Evolutionary conservation across 1,140 invertebrate genomes (phyloP).

Genomic region (Rhagoletis zephyria): DNA sequence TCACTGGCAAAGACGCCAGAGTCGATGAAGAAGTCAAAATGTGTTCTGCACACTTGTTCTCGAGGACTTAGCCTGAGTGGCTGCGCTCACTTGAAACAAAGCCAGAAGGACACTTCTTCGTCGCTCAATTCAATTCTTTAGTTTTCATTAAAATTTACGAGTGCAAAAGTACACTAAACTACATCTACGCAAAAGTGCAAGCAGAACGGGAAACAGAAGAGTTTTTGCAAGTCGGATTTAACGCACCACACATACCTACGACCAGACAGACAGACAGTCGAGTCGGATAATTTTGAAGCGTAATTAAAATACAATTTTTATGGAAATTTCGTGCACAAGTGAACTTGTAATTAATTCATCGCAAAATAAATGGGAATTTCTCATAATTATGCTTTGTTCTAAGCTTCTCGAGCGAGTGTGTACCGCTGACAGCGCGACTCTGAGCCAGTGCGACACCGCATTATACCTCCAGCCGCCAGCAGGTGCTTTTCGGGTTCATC

Average conservation of each 20-base stretch:
- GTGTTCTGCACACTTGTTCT: neutral
- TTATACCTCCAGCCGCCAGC: too few relatives aligned
- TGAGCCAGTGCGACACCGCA: too few relatives aligned
- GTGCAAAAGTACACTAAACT: neutral
- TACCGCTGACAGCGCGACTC: neutral
- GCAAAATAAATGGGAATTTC: slow-evolving; percentile 24
- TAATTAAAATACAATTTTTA: slow-evolving; percentile 42
- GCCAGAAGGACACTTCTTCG: neutral
- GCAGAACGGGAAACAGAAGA: too few relatives aligned
- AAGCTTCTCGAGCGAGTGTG: neutral
- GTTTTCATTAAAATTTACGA: neutral
- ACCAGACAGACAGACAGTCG: neutral
- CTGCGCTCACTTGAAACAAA: neutral
- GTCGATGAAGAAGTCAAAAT: neutral
- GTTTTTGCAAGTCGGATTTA: neutral
- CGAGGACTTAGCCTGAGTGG: neutral
- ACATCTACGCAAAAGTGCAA: neutral
- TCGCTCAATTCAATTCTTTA: neutral
- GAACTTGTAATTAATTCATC: slow-evolving; percentile 45
- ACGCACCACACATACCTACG: neutral
- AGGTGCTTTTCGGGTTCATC: too few relatives aligned
- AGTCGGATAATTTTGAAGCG: slow-evolving; percentile 3
- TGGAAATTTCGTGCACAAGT: slow-evolving; percentile 51
- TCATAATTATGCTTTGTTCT: slow-evolving; percentile 31
- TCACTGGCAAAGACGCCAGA: neutral